phyloP scores from a whole-genome alignment of 2,113 vertebrate genomes.

The Apodemus speciosus region DNA sequence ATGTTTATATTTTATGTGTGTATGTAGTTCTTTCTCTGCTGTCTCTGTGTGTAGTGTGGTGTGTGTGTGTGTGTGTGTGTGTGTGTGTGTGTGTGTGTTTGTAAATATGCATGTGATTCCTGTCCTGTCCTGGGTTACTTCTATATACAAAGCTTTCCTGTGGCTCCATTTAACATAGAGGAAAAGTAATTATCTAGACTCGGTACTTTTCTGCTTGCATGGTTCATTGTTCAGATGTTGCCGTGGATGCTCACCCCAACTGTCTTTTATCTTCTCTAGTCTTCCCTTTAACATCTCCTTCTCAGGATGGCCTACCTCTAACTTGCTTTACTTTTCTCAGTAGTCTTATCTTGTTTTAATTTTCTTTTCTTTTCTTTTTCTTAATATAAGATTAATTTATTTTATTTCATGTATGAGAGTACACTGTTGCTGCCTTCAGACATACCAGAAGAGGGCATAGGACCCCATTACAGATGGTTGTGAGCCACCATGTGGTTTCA shows the following conservation, averaged over 20 bases:
- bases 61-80: background rate
- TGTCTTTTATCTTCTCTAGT: too few species aligned
- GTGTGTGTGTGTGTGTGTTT: background rate
- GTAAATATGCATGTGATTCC: background rate
- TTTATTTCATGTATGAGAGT: too few species aligned
- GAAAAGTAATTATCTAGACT: background rate
- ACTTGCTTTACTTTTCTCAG: background rate
- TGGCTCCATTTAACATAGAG: background rate
- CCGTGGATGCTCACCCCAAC: too few species aligned
- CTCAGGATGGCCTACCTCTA: background rate
- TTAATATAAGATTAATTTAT: too few species aligned
- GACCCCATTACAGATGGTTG: too few species aligned
- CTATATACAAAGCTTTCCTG: background rate
- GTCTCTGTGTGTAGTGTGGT: background rate
- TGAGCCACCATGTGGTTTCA: too few species aligned
- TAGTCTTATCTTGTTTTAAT: background rate
- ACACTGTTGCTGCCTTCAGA: too few species aligned
- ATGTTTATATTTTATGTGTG: background rate
- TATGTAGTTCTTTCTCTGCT: too few species aligned
- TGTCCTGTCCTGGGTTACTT: background rate
- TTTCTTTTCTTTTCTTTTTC: background rate
- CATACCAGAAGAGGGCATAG: too few species aligned
- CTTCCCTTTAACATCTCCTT: background rate
- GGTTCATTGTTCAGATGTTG: rapidly evolving
- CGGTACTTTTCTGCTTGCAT: background rate